Conservation (phyloP, 2,888 invertebrate genomes). For the Brenthis ino region DNA sequence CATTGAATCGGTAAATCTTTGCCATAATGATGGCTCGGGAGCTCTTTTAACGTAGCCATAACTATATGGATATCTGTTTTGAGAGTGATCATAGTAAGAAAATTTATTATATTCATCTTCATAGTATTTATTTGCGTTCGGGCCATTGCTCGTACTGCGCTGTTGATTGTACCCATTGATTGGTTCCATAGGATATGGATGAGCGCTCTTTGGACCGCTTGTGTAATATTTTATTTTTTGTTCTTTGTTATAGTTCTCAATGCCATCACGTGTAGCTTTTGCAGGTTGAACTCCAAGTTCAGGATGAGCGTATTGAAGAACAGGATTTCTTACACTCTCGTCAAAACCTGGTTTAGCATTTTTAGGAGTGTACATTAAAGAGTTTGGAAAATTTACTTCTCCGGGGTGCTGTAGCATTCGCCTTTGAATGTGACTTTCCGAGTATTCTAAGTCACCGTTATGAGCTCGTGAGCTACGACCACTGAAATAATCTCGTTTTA, state of each 20-base stretch:
- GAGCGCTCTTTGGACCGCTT: constrained; percentile 80
- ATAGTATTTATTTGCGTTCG: constrained; percentile 69
- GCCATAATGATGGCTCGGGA: constrained; percentile 86
- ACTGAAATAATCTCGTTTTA: constrained; percentile 83
- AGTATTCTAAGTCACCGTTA: constrained; percentile 69
- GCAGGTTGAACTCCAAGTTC: constrained; percentile 90
- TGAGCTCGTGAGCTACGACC: constrained; percentile 77
- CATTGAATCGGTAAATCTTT: constrained; percentile 87
- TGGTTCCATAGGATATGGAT: constrained; percentile 81
- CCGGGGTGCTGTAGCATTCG: constrained; percentile 88
- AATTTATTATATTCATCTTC: constrained; percentile 79
- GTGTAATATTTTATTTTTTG: constrained; percentile 78
- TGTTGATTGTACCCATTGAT: constrained; percentile 69
- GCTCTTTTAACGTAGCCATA: constrained; percentile 83
- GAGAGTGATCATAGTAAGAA: constrained; percentile 78
- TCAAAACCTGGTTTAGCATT: constrained; percentile 84
- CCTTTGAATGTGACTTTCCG: constrained; percentile 84
- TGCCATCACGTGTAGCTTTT: constrained; percentile 77
- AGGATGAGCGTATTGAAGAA: constrained; percentile 90
- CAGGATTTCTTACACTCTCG: constrained; percentile 87
- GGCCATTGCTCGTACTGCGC: constrained; percentile 71
- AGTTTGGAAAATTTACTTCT: constrained; percentile 84
- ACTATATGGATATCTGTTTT: constrained; percentile 80
- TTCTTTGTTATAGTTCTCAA: constrained; percentile 61
- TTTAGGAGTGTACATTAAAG: constrained; percentile 84